These are phyloP conservation scores for Arctia plantaginis DNA, from an alignment of 2,888 invertebrate species.

Conservation along the genomic window DNA sequence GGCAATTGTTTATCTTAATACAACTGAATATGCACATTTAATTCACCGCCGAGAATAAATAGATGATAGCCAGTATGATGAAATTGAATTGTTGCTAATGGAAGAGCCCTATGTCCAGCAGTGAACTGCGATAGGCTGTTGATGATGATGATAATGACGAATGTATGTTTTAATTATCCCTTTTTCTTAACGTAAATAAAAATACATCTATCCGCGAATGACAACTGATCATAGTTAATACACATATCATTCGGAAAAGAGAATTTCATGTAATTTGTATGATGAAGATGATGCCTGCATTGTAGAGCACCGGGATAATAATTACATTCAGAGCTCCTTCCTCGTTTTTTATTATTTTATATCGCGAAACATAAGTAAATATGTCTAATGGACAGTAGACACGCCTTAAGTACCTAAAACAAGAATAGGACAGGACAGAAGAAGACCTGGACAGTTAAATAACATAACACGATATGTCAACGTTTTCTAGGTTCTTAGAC, in stretches of 20 bases:
- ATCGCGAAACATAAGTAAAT: neutral
- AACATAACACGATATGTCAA: neutral
- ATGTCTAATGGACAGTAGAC: neutral
- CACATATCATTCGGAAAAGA: neutral
- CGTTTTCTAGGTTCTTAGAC: slow-evolving; percentile 7
- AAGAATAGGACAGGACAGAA: too few species aligned
- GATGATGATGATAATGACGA: too few species aligned
- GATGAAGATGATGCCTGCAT: neutral
- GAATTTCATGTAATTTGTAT: neutral
- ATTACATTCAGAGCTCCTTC: neutral
- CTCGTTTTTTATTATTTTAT: neutral
- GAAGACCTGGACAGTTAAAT: too few species aligned
- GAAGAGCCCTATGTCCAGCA: too few species aligned
- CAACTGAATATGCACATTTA: slow-evolving; percentile 22
- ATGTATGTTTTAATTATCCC: too few species aligned
- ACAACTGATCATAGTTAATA: too few species aligned
- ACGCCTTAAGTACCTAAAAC: neutral
- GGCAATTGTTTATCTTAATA: slow-evolving; percentile 4
- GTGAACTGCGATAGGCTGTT: too few species aligned
- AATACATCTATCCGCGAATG: too few species aligned
- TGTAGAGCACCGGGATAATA: neutral
- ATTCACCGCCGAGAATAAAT: slow-evolving; percentile 29
- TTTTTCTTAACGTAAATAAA: too few species aligned
- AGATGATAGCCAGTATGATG: slow-evolving; percentile 33
- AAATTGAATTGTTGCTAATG: too few species aligned